Conservation (phyloP, 1,140 invertebrate species). For the Glomeris maerens region DNA sequence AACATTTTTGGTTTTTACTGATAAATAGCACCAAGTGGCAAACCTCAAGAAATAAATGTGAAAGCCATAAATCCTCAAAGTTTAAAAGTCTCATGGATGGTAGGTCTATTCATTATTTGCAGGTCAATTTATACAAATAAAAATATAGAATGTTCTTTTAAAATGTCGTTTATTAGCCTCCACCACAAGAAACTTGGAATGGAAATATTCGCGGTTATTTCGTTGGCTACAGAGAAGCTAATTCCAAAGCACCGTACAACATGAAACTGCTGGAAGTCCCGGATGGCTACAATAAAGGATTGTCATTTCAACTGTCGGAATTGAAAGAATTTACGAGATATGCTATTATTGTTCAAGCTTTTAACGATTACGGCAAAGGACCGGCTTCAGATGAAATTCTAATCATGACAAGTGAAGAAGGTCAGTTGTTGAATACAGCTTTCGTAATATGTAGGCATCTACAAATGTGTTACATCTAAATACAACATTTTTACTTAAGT, state of each 20-base stretch:
- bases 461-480: too few relatives aligned
- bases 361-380: slow-evolving; percentile 5
- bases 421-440: too few relatives aligned
- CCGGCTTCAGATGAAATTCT: not conserved
- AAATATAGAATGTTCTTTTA: too few relatives aligned
- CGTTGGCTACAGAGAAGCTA: slow-evolving; percentile 31
- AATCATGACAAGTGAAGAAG: slow-evolving; percentile 4
- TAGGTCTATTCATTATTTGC: not conserved
- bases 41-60: slow-evolving; percentile 1
- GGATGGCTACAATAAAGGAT: not conserved
- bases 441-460: too few relatives aligned
- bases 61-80: not conserved
- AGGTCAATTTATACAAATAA: not conserved
- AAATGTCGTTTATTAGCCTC: slow-evolving; percentile 47
- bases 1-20: not conserved
- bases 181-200: slow-evolving; percentile 76
- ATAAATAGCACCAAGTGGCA: not conserved
- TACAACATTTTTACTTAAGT: slow-evolving; percentile 2
- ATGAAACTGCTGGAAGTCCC: not conserved
- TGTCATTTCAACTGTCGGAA: not conserved
- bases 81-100: slow-evolving; percentile 1
- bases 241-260: not conserved
- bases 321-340: slow-evolving; percentile 1
- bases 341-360: slow-evolving; percentile 3
- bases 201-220: slow-evolving; percentile 84